Base-by-base conservation (phyloP, 2,888 invertebrate species). In the Lasioglossum figueresi region DNA sequence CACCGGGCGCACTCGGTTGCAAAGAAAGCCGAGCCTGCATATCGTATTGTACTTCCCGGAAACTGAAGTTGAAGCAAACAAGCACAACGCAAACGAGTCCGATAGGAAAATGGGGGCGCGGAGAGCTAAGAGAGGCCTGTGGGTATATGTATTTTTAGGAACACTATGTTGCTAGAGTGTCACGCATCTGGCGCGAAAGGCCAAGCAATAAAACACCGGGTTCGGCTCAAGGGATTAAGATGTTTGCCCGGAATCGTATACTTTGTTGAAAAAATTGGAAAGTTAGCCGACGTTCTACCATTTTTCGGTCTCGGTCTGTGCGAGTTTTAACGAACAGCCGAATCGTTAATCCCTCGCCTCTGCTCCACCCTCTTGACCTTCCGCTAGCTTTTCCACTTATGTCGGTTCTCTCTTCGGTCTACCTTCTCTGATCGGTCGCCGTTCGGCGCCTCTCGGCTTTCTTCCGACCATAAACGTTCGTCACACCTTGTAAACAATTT, bases 161-260 rank as follows among this genome's bases (percentile, higher is more conserved):
- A 73, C 72, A 82, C 77, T 76, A 59, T 76, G 78, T 73, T 80
- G 70, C 77, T 75, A 63, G 40, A 59, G 63, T 72, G 80, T 84
- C 86, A 34, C 83, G 80, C 80, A 86, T 83, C 74, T 80, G 87
- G 87, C 78, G 75, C 80, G 80, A 87, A 78, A 83, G 48, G 87
- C 76, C 83, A n/a, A 76, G 63, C 83, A 37, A 56, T 87, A 87
- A 86, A 87, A 80, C 86, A 77, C 48, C 23, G 34, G 63, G 63
- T 4, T 45, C 74, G 70, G 72, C 48, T 31, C 37, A 76, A 48
- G 43, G 84, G 78, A 86, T 87, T 87, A 88, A 88, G 80, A 85
- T 81, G 88, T 89, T 89, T 87, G 85, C 84, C 71, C 73, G 88
- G 83, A 88, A 84, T 79, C 66, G 89, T 89, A 89, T 80, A 89